Conservation (phyloP, 2,113 vertebrate genomes). For the Leucopsar rothschildi region DNA sequence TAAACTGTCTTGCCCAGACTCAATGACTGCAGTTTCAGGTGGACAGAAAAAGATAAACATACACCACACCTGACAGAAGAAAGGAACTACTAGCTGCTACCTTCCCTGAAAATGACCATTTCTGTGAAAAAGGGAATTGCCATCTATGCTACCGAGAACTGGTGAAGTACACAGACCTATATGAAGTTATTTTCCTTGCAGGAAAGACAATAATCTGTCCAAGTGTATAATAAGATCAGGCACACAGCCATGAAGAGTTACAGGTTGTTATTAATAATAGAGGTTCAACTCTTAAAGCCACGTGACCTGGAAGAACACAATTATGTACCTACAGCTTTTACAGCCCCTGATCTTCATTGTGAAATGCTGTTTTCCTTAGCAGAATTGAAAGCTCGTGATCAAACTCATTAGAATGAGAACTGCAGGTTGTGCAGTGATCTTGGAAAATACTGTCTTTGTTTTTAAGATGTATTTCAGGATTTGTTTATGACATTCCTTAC, state of each 20-base stretch:
- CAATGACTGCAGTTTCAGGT: not conserved
- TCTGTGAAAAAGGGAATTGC: not conserved
- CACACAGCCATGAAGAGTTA: not conserved
- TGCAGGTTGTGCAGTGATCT: not conserved
- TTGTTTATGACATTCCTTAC: not conserved
- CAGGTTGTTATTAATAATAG: not conserved
- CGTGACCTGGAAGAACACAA: not conserved
- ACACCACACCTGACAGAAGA: not conserved
- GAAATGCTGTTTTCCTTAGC: not conserved
- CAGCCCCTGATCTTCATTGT: not conserved
- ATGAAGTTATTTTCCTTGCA: not conserved
- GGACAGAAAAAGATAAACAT: not conserved
- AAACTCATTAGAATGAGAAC: not conserved
- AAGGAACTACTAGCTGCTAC: not conserved
- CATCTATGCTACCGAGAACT: not conserved
- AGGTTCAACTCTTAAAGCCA: not conserved
- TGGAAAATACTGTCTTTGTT: not conserved
- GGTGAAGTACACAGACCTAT: not conserved
- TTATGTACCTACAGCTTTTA: not conserved
- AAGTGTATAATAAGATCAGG: not conserved
- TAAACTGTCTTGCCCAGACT: not conserved
- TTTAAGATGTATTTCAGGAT: not conserved
- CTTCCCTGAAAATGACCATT: not conserved
- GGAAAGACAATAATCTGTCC: not conserved
- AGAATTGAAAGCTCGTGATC: not conserved